Conservation (phyloP, 2,797 vertebrate species). For the Pelobates cultripes region DNA sequence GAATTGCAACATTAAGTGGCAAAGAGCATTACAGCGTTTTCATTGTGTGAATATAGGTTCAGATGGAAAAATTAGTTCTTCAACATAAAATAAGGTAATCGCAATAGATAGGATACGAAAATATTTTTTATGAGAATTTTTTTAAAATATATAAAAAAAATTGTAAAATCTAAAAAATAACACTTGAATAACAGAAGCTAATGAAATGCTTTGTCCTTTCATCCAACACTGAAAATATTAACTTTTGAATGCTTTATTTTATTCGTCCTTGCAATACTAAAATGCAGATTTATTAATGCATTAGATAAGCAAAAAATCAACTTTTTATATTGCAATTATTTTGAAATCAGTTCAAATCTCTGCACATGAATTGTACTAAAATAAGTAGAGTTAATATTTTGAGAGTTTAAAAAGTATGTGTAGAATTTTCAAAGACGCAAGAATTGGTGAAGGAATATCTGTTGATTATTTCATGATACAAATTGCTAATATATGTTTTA, state of each 20-base stretch:
- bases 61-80: conserved; percentile 66
- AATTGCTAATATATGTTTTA: conserved; percentile 71
- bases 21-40: conserved; percentile 87
- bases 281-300: neutral
- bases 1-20: conserved; percentile 93
- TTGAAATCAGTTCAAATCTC: neutral
- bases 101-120: conserved; percentile 76
- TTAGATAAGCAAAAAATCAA: neutral
- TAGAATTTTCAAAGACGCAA: conserved; percentile 51
- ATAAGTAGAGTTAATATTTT: neutral
- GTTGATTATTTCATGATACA: conserved; percentile 71
- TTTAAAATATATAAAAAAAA: neutral
- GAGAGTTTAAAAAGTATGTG: neutral
- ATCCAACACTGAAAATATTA: neutral
- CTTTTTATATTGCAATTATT: neutral
- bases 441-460: conserved; percentile 61
- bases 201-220: neutral
- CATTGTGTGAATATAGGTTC: conserved; percentile 80
- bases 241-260: neutral
- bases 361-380: neutral
- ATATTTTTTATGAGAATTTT: conserved; percentile 64
- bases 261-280: neutral
- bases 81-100: conserved; percentile 77
- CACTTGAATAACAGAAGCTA: neutral
- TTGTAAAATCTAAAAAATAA: neutral